Conservation (phyloP, 1,140 invertebrate species). For the Maniola jurtina region DNA sequence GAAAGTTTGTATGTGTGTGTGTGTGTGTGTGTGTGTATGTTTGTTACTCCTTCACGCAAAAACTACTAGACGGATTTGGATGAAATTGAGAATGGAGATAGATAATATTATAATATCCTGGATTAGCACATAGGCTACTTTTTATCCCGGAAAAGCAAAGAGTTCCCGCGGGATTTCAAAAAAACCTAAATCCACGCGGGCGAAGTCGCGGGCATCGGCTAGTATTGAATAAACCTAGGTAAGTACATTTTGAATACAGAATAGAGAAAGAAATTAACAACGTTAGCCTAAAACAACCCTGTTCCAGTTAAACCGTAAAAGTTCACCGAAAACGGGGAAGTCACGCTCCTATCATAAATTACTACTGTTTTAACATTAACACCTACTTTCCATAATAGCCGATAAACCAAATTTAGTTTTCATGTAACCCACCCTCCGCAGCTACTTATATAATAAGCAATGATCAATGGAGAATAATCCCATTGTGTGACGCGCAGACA, state of each 20-base stretch:
- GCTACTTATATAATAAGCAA: conserved; percentile 77
- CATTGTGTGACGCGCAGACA: conserved; percentile 70
- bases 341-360: conserved; percentile 74
- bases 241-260: not conserved
- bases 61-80: no score
- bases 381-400: conserved; percentile 78
- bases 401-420: conserved; percentile 79
- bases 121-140: no score
- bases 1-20: no score
- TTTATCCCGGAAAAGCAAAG: no score
- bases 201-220: no score
- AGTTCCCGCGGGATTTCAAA: no score
- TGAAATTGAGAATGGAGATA: no score
- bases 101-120: no score
- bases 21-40: no score
- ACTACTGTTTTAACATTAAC: conserved; percentile 72
- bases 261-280: conserved; percentile 5
- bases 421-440: conserved; percentile 74
- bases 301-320: conserved; percentile 48
- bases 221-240: no score
- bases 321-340: conserved; percentile 57
- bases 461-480: conserved; percentile 78
- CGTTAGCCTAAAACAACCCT: conserved; percentile 14
- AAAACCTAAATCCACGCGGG: no score
- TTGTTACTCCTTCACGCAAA: no score